Evolutionary conservation across 2,113 vertebrate genomes (phyloP).

Genomic region (Apeltes quadracus): DNA sequence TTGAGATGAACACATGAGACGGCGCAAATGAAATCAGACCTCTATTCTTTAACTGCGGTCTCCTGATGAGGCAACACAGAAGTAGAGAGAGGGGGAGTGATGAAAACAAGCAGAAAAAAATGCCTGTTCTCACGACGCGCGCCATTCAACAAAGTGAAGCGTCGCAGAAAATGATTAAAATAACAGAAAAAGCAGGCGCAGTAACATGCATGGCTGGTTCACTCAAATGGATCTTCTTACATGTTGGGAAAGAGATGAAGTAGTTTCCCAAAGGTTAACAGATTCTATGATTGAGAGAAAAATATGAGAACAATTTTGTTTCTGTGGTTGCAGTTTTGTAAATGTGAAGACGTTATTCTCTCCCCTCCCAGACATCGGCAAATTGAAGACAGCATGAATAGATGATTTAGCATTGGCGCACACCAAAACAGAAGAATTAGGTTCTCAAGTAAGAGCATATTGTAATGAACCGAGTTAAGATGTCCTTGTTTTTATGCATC

Average conservation of each 20-base stretch:
- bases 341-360: background rate
- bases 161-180: background rate
- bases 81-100: background rate
- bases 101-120: conserved; percentile 1
- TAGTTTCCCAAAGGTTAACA: background rate
- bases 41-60: conserved; percentile 55
- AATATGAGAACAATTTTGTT: background rate
- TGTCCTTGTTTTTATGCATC: too few species aligned
- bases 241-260: background rate
- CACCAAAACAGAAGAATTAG: background rate
- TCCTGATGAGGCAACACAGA: conserved; percentile 41
- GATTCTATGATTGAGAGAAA: background rate
- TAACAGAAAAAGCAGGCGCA: background rate
- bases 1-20: conserved; percentile 55
- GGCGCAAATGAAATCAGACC: conserved; percentile 61
- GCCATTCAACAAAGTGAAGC: background rate
- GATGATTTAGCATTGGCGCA: background rate
- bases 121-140: background rate
- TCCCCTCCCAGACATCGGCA: background rate
- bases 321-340: background rate
- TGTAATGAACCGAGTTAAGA: too few species aligned
- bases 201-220: background rate
- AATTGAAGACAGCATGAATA: background rate
- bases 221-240: background rate
- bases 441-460: background rate